Base-by-base conservation (phyloP, 2,113 vertebrate species). In the Entomyzon cyanotis region DNA sequence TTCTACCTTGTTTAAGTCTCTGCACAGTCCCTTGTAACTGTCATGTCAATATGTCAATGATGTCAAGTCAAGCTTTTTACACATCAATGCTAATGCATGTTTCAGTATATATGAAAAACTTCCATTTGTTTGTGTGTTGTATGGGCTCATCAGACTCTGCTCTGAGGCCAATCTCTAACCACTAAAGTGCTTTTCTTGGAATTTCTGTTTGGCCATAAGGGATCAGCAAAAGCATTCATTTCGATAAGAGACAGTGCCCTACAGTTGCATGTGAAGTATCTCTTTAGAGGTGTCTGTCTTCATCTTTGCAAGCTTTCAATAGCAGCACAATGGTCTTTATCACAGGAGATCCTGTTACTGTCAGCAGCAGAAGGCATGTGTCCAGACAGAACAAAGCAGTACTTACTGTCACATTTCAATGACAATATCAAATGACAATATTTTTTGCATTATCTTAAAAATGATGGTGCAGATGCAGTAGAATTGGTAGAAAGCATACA, bases 241-340 rank as follows among this genome's bases (percentile, higher is more conserved):
- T 87, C 12, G 64, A 87, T 75, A 89, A 96, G 92, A 95, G 65
- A 69, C 47, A 2, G 2, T 89, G 58, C 41, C 18, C 25, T 87
- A 53, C 62, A 80, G 50, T 87, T 94, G 69, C 47, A 75, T 76
- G 33, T 15, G 90, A 89, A 93, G 18, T 84, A 83, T 84, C 80
- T 96, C 90, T 95, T 97, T 84, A 96, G 79, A 93, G 73, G n/a
- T 82, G 46, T 70, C 94, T 96, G 90, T 95, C 90, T 79, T 96
- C 87, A 35, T 94, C 96, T 88, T 80, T 95, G 65, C 44, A 77
- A 93, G 85, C 59, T 96, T 94, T 97, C 89, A 93, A 76, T 65
- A 77, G 84, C 89, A 83, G 92, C 7, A 46, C 91, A 97, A 96
- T 96, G 91, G 85, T 74, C 85, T 96, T 95, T 95, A 95, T 96